Evolutionary conservation across 2,797 vertebrate genomes (phyloP).

Genomic region (Sparus aurata): DNA sequence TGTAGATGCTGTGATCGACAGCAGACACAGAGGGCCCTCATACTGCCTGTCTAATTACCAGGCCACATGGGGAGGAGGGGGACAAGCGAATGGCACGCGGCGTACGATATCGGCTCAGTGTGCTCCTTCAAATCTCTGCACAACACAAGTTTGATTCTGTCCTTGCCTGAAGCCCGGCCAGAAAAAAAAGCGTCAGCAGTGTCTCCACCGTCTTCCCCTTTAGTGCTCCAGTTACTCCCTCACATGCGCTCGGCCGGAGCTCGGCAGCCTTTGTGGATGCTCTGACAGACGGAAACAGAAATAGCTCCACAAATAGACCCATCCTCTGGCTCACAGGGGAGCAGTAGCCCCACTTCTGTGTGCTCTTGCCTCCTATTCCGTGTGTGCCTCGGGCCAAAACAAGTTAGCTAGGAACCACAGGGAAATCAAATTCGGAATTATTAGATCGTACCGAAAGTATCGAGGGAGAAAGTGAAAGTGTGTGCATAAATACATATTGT

Average conservation of each 20-base stretch:
- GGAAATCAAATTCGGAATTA: slow-evolving; percentile 86
- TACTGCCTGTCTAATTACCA: slow-evolving; percentile 64
- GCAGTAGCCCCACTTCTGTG: slow-evolving; percentile 83
- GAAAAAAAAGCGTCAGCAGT: slow-evolving; percentile 29
- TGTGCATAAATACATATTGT: slow-evolving; percentile 78
- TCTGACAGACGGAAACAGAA: slow-evolving; percentile 77
- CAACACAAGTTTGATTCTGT: slow-evolving; percentile 50
- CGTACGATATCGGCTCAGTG: slow-evolving; percentile 41
- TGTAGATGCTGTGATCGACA: slow-evolving; percentile 66
- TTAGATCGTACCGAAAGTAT: slow-evolving; percentile 74
- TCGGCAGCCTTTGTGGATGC: slow-evolving; percentile 71
- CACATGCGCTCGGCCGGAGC: slow-evolving; percentile 59
- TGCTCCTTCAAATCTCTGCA: slow-evolving; percentile 46
- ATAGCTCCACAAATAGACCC: slow-evolving; percentile 84
- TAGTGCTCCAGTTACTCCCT: slow-evolving; percentile 76
- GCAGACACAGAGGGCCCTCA: slow-evolving; percentile 49
- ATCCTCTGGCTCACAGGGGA: slow-evolving; percentile 78
- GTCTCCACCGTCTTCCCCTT: slow-evolving; percentile 49
- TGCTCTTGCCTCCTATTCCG: slow-evolving; percentile 78
- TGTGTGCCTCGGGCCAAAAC: slow-evolving; percentile 81
- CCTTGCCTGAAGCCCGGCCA: slow-evolving; percentile 53
- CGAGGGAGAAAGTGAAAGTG: slow-evolving; percentile 63
- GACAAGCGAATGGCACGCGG: slow-evolving; percentile 48
- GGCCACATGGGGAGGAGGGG: slow-evolving; percentile 35
- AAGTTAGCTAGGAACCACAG: slow-evolving; percentile 81